phyloP scores from a whole-genome alignment of 2,113 vertebrate species.

The Parotia lawesii region DNA sequence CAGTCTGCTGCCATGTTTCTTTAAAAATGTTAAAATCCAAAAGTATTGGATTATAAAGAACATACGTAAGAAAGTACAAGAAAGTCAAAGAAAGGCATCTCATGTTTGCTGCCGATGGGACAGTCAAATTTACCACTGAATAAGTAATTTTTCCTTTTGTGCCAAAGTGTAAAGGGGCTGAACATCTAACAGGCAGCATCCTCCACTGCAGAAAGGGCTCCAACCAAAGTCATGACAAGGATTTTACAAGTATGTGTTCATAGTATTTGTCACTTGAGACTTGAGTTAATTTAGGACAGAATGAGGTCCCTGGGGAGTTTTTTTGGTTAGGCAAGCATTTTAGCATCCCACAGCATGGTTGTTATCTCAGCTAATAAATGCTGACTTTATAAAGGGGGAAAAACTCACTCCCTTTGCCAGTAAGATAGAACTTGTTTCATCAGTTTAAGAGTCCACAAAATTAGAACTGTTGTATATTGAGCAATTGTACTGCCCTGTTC shows the following conservation, averaged over 20 bases:
- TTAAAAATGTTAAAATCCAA: not conserved
- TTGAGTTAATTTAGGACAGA: not conserved
- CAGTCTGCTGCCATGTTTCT: not conserved
- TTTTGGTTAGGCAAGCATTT: not conserved
- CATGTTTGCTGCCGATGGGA: not conserved
- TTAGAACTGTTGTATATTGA: not conserved
- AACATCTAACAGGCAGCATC: not conserved
- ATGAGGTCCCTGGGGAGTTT: not conserved
- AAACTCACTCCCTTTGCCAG: not conserved
- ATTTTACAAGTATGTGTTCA: not conserved
- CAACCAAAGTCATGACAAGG: no score
- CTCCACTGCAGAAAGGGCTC: not conserved
- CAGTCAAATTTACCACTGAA: not conserved
- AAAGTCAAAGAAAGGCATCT: not conserved
- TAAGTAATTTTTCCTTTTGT: not conserved
- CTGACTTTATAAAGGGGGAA: not conserved
- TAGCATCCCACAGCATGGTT: not conserved
- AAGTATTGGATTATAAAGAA: not conserved
- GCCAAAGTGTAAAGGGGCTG: not conserved
- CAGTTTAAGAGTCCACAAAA: not conserved
- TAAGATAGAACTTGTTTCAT: not conserved
- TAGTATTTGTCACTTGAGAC: not conserved
- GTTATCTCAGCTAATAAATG: not conserved
- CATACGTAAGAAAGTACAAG: not conserved
- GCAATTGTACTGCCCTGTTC: not conserved